Evolutionary conservation across 2,797 vertebrate genomes (phyloP).

Genomic region (Rhabdomys pumilio): DNA sequence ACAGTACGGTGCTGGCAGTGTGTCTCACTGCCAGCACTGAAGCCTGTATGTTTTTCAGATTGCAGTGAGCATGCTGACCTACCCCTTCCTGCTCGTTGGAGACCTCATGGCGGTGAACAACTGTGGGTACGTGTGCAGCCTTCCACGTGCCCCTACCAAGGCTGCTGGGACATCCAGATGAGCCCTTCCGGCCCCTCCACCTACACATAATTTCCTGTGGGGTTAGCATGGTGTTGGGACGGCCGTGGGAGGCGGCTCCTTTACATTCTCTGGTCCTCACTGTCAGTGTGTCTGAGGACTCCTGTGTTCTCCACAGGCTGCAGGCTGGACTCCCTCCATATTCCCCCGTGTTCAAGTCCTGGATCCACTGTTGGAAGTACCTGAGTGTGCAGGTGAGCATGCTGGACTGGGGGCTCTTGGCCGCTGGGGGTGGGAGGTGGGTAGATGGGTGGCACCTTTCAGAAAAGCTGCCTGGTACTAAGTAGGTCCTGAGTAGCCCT

Average conservation of each 20-base stretch:
- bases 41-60: slow-evolving; percentile 89
- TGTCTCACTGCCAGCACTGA: not conserved
- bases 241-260: not conserved
- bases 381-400: slow-evolving; percentile 91
- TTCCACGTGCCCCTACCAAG: not conserved
- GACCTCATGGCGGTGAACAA: slow-evolving; percentile 95
- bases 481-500: not conserved
- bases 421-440: not conserved
- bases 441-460: not conserved
- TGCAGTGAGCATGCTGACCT: slow-evolving; percentile 93
- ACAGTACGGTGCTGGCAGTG: not conserved
- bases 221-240: not conserved
- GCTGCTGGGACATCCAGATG: not conserved
- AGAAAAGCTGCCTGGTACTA: not conserved
- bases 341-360: slow-evolving; percentile 92
- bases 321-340: slow-evolving; percentile 92
- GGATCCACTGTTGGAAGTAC: slow-evolving; percentile 94
- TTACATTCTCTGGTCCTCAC: too few species aligned
- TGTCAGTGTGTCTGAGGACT: not conserved
- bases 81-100: slow-evolving; percentile 94
- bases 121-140: slow-evolving; percentile 91
- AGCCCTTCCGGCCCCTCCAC: accelerated
- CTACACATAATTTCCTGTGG: not conserved
- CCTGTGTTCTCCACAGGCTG: slow-evolving; percentile 86
- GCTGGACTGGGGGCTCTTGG: not conserved